Evolutionary conservation across 2,888 invertebrate genomes (phyloP).

Genomic region (Mimumesa dahlbomi): DNA sequence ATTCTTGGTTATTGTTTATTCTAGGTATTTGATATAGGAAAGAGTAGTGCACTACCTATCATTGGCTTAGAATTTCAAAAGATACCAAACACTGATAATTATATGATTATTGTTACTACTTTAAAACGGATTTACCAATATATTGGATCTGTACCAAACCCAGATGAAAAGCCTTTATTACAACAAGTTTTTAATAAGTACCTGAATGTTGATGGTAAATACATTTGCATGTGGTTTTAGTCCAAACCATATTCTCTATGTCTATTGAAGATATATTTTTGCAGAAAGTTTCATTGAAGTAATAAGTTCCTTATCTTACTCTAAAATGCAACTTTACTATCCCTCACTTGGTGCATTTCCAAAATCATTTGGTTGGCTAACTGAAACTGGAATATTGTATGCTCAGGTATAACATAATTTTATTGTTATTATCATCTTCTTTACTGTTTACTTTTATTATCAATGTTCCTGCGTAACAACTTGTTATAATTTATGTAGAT

Average conservation of each 20-base stretch:
- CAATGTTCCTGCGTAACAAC: slow-evolving; percentile 1
- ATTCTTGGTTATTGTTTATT: slow-evolving; percentile 54
- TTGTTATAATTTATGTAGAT: slow-evolving; percentile 65
- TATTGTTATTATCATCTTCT: not conserved
- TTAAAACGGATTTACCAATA: slow-evolving; percentile 93
- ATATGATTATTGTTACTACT: slow-evolving; percentile 92
- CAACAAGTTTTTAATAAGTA: slow-evolving; percentile 90
- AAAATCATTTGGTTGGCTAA: slow-evolving; percentile 93
- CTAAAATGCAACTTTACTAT: slow-evolving; percentile 90
- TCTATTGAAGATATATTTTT: slow-evolving; percentile 45
- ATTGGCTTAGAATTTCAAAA: slow-evolving; percentile 93
- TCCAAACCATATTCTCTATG: not conserved
- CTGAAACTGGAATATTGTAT: slow-evolving; percentile 90
- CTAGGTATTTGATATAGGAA: slow-evolving; percentile 93
- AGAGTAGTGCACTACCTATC: slow-evolving; percentile 88
- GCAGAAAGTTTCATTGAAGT: slow-evolving; percentile 85
- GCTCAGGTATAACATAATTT: slow-evolving; percentile 84
- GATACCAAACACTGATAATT: slow-evolving; percentile 87
- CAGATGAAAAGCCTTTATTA: slow-evolving; percentile 90
- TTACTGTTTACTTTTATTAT: not conserved
- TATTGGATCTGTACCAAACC: slow-evolving; percentile 86
- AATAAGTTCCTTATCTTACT: slow-evolving; percentile 87
- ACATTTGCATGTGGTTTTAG: slow-evolving; percentile 1
- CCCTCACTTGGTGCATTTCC: slow-evolving; percentile 86
- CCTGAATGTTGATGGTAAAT: slow-evolving; percentile 85